Evolutionary conservation across 53 echinoderm and acorn worm genomes (phyloP).

Genomic region (Mesocentrotus franciscanus): DNA sequence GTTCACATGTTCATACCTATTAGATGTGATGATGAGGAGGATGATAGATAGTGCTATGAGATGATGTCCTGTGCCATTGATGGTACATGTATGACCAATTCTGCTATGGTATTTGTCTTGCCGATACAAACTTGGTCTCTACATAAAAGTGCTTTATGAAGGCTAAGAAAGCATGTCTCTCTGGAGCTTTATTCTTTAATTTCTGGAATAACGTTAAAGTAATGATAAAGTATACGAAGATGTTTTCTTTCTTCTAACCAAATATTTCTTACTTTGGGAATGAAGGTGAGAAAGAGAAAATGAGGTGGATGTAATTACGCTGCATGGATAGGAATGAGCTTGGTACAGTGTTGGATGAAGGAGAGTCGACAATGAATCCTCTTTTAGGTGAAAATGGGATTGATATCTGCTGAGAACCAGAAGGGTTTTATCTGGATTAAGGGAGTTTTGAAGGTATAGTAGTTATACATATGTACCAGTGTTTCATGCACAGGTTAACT

Average conservation of each 20-base stretch:
- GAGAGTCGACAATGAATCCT: background rate
- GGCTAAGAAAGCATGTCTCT: too few relatives aligned
- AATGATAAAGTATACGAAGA: too few relatives aligned
- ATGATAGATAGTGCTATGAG: background rate
- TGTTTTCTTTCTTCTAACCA: background rate
- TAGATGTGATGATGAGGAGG: background rate
- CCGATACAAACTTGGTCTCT: background rate
- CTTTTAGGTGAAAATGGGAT: background rate
- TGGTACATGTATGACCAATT: background rate
- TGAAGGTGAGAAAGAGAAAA: background rate
- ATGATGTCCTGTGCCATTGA: background rate
- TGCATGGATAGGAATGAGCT: background rate
- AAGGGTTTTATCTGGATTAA: background rate
- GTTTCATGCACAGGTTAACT: background rate
- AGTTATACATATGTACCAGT: background rate
- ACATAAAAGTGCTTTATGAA: too few relatives aligned
- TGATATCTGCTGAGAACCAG: background rate
- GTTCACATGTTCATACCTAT: background rate
- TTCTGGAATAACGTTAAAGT: too few relatives aligned
- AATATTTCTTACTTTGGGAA: background rate
- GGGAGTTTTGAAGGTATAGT: background rate
- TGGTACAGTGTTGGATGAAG: background rate
- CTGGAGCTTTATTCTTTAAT: too few relatives aligned
- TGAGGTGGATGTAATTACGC: background rate
- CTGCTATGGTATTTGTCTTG: background rate